Evolutionary conservation across 2,888 invertebrate species (phyloP).

Genomic region (Norana najaformis): DNA sequence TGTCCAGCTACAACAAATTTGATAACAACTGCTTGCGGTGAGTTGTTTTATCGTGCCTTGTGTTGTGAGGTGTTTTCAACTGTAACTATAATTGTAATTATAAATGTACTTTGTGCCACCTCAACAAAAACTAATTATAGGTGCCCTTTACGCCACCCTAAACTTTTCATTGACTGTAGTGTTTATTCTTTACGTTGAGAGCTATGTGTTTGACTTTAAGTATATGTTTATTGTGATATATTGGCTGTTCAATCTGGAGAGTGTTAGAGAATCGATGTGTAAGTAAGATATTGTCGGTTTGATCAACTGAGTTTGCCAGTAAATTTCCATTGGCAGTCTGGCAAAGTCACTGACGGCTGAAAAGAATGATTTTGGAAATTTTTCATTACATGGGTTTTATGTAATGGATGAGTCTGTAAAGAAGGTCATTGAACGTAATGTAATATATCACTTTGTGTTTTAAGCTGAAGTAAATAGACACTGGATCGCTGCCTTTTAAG

Average conservation of each 20-base stretch:
- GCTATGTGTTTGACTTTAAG: too few relatives aligned
- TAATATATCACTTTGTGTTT: neutral
- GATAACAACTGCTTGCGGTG: slow-evolving; percentile 56
- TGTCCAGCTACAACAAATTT: slow-evolving; percentile 59
- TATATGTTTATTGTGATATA: neutral
- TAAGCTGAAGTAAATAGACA: neutral
- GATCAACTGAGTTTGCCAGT: neutral
- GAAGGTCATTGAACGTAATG: neutral
- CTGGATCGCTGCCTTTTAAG: neutral
- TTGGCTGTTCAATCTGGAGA: neutral
- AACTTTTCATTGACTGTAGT: neutral
- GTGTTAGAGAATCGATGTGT: too few relatives aligned
- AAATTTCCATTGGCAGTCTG: neutral
- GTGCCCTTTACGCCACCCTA: too few relatives aligned
- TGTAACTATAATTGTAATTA: too few relatives aligned
- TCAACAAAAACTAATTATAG: too few relatives aligned
- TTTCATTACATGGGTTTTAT: neutral
- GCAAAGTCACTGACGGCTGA: neutral
- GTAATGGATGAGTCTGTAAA: neutral
- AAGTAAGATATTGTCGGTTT: too few relatives aligned
- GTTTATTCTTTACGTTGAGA: too few relatives aligned
- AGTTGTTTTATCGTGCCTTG: slow-evolving; percentile 44
- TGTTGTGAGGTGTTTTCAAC: neutral
- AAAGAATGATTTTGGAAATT: neutral
- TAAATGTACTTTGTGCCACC: too few relatives aligned